Base-by-base conservation (phyloP, 2,888 invertebrate genomes). In the Tribolium freemani region DNA sequence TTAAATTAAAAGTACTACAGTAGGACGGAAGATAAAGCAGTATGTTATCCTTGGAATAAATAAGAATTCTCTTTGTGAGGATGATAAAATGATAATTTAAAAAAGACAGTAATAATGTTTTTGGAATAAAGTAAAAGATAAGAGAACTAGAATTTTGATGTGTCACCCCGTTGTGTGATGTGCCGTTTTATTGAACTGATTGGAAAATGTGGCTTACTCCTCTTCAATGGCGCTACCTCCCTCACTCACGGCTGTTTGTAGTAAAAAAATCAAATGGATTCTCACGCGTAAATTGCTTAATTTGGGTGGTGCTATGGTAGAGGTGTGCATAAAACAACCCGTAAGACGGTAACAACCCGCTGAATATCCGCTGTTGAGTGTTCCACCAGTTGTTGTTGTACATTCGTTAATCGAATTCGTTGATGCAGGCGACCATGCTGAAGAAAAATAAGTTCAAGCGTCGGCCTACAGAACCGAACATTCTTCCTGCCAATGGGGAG, bases 391-490 rank as follows among this genome's bases (percentile, higher is more conserved):
- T 73, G 71, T 72, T 76, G 73, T 76, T 76, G 72, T 75, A 70
- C 64, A 60, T 38, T 72, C 69, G 68, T 68, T 71, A 67, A 76
- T 73, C 63, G 73, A 73, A 70, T 78, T 81, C 72, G 71, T 81
- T 80, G 74, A 77, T 80, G 80, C 91, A 99, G 99, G 99, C 99
- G 87, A 99, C 98, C 89, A 99, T 99, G 99, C 92, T 99, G 93
- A 98, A 98, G 94, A 99, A 99, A 94, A 94, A 94, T 90, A 99
- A 98, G 93, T 97, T 97, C 92, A 97, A 96, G 90, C 93, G 97
- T 87, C 94, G 96, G 83, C 94, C 95, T 86, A 94, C 94, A 82
- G 94, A 94, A 88, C 93, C 93, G 84, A 91, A 92, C 89, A 93
- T 93, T 88, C 89, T 90, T 85, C 89, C 91, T 84, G 90, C 91